phyloP scores from a whole-genome alignment of 2,888 invertebrate genomes.

The Sarcophaga subvicina region DNA sequence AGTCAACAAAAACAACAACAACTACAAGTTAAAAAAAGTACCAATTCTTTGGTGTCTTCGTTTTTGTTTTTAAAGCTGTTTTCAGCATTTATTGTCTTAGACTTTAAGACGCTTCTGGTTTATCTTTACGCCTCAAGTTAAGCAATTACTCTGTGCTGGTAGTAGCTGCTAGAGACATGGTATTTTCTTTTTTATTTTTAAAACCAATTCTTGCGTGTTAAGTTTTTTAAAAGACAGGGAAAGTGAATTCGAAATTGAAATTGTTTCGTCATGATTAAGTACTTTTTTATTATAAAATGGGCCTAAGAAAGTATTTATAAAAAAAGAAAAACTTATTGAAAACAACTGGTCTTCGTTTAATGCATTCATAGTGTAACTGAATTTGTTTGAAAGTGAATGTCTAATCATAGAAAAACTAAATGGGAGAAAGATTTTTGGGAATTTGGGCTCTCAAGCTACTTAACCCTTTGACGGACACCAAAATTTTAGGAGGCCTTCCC shows the following conservation, averaged over 20 bases:
- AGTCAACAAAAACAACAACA: neutral
- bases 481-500: too few relatives aligned
- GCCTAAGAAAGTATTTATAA: too few relatives aligned
- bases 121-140: neutral
- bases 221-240: neutral
- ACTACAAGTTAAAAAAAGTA: too few relatives aligned
- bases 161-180: neutral
- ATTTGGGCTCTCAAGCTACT: too few relatives aligned
- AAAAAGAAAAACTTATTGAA: too few relatives aligned
- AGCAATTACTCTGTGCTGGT: neutral
- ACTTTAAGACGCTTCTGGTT: conserved; percentile 29
- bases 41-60: too few relatives aligned
- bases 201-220: neutral
- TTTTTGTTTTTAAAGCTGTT: neutral
- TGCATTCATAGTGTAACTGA: too few relatives aligned
- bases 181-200: neutral
- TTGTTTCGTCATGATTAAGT: neutral
- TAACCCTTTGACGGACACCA: too few relatives aligned
- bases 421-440: too few relatives aligned
- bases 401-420: too few relatives aligned
- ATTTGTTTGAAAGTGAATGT: too few relatives aligned
- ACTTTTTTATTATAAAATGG: neutral
- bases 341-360: too few relatives aligned
- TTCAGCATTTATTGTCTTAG: conserved; percentile 10
- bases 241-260: neutral